Base-by-base conservation (phyloP, 2,797 vertebrate species). In the Manis crassicaudata region DNA sequence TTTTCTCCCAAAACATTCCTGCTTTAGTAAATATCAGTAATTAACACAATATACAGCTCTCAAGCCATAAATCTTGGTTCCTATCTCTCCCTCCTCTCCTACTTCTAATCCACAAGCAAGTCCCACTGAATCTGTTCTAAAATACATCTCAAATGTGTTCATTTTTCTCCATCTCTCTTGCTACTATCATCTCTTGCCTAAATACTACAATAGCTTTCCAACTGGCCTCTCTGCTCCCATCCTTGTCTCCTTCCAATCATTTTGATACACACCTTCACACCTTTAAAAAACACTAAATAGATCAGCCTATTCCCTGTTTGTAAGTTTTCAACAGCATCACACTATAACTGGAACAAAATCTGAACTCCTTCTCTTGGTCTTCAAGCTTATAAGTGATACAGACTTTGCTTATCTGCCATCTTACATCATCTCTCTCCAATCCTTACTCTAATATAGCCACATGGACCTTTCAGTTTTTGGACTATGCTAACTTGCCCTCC, bases 1-100 rank as follows among this genome's bases (percentile, higher is more conserved):
- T 29, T 89, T 43, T 20, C 40, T 84, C 16, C 70, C 16, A n/a
- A 79, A 81, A 94, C 35, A 88, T 65, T 82, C 50, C 32, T 84
- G 46, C 35, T 89, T 76, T 40, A 68, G 50, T 35, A 84, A 84
- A 84, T 95, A 68, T 97, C 77, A 92, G 50, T 50, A 92, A 95
- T 72, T 67, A 68, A 92, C 11, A 86, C 10, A 75, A 75, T 72
- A 80, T 43, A 73, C 6, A 92, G 62, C 25, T 93, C 46, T 93
- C 50, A 82, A 92, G 43, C 11, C 92, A 90, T 62, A 88, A 58
- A 58, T 70, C 43, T 50, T 84, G 65, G 65, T 46, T 90, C 40
- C n/a, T 82, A 11, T 40, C 29, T 40, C 46, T n/a, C 76, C 21
- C 43, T 75, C 25, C 52, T 70, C 37, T 95, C 54, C 60, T 25